These are phyloP conservation scores for Drosophila seclusa DNA, from an alignment of 2,888 invertebrate genomes.

Conservation along the genomic window DNA sequence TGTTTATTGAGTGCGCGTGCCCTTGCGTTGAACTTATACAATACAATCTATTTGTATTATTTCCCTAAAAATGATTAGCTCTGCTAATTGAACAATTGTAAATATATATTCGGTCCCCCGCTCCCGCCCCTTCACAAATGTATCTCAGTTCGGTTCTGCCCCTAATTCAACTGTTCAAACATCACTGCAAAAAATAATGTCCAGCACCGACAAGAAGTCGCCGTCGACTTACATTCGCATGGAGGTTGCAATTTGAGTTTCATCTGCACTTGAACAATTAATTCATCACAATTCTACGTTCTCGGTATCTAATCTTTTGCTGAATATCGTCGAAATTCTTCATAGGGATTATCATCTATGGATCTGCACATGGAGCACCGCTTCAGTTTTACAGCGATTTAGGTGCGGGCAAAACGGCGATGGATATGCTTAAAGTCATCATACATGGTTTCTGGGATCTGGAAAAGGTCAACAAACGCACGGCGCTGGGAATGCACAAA, in stretches of 20 bases:
- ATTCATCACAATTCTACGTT: conserved; percentile 20
- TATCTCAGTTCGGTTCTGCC: conserved; percentile 33
- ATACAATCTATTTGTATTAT: conserved; percentile 11
- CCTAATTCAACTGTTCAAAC: neutral
- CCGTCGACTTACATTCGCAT: conserved; percentile 22
- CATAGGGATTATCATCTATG: conserved; percentile 16
- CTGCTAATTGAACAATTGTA: conserved; percentile 3
- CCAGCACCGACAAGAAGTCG: neutral
- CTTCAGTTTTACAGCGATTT: conserved; percentile 16
- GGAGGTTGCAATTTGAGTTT: conserved; percentile 29
- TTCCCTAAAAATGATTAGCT: neutral
- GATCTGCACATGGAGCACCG: conserved; percentile 1
- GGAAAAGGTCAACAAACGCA: neutral
- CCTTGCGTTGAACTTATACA: conserved; percentile 31
- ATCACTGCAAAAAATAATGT: neutral
- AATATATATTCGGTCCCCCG: conserved; percentile 5
- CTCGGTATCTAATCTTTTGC: conserved; percentile 3
- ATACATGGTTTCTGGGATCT: neutral
- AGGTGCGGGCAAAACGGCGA: conserved; percentile 12
- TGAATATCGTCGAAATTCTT: conserved; percentile 6
- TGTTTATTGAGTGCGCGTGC: conserved; percentile 38
- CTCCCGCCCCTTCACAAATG: neutral
- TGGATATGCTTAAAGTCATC: neutral
- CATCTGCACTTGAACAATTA: conserved; percentile 20
- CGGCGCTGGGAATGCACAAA: conserved; percentile 35